Percentiles rank a stretch among this genome's conserved stretches.
Conservation (phyloP, 1,140 invertebrate species). For the Aphelinus certus region DNA sequence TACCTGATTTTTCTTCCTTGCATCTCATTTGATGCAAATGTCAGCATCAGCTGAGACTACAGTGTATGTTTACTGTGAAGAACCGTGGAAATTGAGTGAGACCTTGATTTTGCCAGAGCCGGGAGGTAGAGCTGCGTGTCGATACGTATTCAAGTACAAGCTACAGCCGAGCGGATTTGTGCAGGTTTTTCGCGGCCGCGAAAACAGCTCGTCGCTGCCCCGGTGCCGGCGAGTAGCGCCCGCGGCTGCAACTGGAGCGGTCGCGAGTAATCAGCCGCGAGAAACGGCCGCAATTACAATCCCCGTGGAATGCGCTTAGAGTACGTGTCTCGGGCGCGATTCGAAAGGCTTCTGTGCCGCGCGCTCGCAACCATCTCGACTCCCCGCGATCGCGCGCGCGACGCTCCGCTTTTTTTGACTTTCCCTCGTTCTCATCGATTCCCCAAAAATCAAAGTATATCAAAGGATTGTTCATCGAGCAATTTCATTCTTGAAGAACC, state of each 20-base stretch:
- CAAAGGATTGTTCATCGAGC: too few species aligned
- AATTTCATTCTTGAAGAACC: too few species aligned
- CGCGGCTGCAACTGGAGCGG: slow-evolving; percentile 8
- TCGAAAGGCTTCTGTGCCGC: slow-evolving; percentile 22
- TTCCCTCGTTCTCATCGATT: too few species aligned
- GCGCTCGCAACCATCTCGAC: neutral
- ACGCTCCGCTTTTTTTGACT: neutral
- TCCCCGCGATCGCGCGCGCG: neutral
- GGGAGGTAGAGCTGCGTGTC: too few species aligned
- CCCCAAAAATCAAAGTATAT: too few species aligned
- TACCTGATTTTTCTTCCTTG: too few species aligned
- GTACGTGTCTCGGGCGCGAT: neutral
- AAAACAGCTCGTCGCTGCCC: neutral
- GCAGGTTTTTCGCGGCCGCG: slow-evolving; percentile 6
- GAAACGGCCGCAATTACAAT: slow-evolving; percentile 19
- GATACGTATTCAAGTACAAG: neutral
- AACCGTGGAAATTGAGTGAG: too few species aligned
- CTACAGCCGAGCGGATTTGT: neutral
- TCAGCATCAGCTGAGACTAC: too few species aligned
- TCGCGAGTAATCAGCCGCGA: slow-evolving; percentile 5
- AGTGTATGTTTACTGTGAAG: too few species aligned
- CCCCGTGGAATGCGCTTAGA: slow-evolving; percentile 21
- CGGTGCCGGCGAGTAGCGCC: neutral
- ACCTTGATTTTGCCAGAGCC: too few species aligned
- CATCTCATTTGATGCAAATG: too few species aligned